Evolutionary conservation across 1,140 invertebrate genomes (phyloP).

Genomic region (Macrocentrus cingulum): DNA sequence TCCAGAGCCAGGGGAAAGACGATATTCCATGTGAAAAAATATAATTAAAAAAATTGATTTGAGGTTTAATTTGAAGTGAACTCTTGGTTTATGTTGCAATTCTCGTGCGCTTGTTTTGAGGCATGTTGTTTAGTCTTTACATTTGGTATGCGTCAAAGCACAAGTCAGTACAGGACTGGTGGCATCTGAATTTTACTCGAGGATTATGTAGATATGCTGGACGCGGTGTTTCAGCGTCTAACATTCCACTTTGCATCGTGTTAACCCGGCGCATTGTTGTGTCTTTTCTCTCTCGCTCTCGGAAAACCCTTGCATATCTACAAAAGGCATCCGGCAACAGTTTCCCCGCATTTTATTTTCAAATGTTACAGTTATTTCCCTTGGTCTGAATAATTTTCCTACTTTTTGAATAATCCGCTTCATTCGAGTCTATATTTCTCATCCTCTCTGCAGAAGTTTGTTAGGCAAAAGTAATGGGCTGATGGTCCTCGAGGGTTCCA

Average conservation of each 20-base stretch:
- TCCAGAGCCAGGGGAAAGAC: too few species aligned
- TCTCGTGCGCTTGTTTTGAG: too few species aligned
- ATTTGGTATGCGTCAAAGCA: constrained; percentile 5
- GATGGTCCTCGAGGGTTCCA: too few species aligned
- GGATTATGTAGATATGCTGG: constrained; percentile 26
- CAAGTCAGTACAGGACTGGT: constrained; percentile 1
- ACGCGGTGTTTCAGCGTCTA: constrained; percentile 27
- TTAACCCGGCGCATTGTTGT: constrained; percentile 24
- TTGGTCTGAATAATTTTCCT: background rate
- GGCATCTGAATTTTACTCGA: constrained; percentile 28
- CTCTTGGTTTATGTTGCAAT: too few species aligned
- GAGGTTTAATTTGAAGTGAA: too few species aligned
- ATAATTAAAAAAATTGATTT: too few species aligned
- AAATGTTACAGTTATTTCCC: background rate
- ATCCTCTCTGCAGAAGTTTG: constrained; percentile 1
- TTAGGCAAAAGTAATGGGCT: constrained; percentile 1
- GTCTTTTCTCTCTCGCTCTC: constrained; percentile 2
- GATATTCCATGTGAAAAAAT: too few species aligned
- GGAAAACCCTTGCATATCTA: background rate
- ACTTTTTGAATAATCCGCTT: background rate
- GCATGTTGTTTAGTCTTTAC: too few species aligned
- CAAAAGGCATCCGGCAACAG: background rate
- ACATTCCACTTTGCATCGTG: constrained; percentile 29
- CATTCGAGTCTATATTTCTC: background rate
- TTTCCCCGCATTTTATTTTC: background rate